Evolutionary conservation across 2,113 vertebrate species (phyloP), one percentile per base, ranked within the genome.

Genomic region (Xenopus borealis): DNA sequence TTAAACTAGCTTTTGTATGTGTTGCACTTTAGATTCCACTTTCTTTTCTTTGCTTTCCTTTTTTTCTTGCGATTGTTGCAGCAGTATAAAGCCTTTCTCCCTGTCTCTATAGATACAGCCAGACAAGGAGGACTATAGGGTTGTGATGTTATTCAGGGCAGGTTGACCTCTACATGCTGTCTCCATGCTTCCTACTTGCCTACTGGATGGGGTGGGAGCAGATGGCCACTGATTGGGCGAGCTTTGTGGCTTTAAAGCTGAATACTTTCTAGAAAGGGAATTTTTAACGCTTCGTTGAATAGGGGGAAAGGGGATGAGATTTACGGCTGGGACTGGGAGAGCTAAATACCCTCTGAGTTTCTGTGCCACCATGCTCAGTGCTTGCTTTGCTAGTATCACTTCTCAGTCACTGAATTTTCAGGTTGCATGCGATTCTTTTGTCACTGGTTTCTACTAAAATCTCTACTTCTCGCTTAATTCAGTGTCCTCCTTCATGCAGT

Each of bases 201-300:
- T 89, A 88, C 87, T 88, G 87, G 89, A 88, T 89, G 89, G 76
- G 82, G 87, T 82, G 85, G 89, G 91, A 94, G 91, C 93, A 94
- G 94, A 95, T 95, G 94, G 94, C 91, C 87, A 82, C 91, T 93
- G 92, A 93, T 91, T 91, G 92, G 90, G 91, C 85, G 87, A 91
- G 92, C 92, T 92, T 90, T 92, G 92, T 92, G 87, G 85, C 84
- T 88, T 87, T 90, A 86, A 91, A 88, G 82, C 90, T 91, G 89
- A 92, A 89, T 92, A 93, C 89, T 93, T 91, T 93, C 92, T 93
- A 90, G 92, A 89, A 89, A 93, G 90, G 86, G 90, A 86, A 89
- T 92, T 93, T 87, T 90, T 89, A 90, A 93, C 90, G 93, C 91
- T 91, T 90, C 83, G 70, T 84, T 92, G 90, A 86, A 85, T 92